Evolutionary conservation across 2,797 vertebrate genomes (phyloP).

Genomic region (Ceryle rudis): DNA sequence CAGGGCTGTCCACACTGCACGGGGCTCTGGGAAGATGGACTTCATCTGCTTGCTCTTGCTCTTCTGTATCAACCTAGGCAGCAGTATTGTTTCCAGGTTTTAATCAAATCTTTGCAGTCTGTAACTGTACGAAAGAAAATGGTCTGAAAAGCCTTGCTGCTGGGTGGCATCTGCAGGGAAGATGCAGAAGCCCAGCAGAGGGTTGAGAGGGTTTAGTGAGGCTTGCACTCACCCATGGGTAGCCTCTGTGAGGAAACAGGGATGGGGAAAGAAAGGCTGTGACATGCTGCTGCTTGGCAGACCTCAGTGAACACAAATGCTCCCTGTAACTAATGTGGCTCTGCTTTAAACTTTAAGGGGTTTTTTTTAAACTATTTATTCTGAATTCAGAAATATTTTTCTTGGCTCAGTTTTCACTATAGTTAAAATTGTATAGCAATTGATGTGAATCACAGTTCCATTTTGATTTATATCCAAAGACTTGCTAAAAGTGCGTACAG

Average conservation of each 20-base stretch:
- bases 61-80: rapidly evolving
- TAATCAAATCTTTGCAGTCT: not conserved
- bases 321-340: rapidly evolving
- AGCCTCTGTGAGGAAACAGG: rapidly evolving
- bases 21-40: not conserved
- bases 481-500: not conserved
- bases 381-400: not conserved
- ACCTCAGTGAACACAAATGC: rapidly evolving
- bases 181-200: not conserved
- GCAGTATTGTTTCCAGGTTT: not conserved
- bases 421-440: not conserved
- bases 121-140: not conserved
- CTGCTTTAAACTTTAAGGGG: not conserved
- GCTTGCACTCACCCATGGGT: rapidly evolving
- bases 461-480: slow-evolving; percentile 3
- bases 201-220: rapidly evolving
- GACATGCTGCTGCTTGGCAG: not conserved
- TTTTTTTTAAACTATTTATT: not conserved
- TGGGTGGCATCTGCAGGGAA: not conserved
- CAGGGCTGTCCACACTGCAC: rapidly evolving
- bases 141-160: rapidly evolving
- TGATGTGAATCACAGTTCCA: not conserved
- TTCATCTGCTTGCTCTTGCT: not conserved
- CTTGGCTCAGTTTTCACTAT: not conserved
- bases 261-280: not conserved